Evolutionary conservation across 1,140 invertebrate species (phyloP).

Genomic region (Drosophila arizonae): DNA sequence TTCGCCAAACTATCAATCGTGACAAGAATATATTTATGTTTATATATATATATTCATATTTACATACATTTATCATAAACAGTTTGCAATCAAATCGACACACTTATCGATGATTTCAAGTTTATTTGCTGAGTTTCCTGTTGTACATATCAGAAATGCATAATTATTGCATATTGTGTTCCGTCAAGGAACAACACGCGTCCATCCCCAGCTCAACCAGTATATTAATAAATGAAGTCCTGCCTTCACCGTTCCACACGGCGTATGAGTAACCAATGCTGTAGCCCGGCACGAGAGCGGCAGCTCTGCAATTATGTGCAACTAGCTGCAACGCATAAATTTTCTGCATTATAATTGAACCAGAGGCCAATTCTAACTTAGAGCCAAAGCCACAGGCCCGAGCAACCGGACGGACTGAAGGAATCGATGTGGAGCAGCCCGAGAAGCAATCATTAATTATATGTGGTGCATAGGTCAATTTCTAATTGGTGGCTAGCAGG

Average conservation of each 20-base stretch:
- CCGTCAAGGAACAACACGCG: not conserved
- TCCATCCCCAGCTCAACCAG: not conserved
- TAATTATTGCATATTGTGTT: no score
- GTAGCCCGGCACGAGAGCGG: conserved; percentile 28
- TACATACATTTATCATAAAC: no score
- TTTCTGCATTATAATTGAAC: conserved; percentile 31
- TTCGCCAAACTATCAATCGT: no score
- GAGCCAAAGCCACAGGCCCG: conserved; percentile 23
- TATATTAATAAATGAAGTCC: conserved; percentile 64
- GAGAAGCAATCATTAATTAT: conserved; percentile 70
- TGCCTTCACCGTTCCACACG: not conserved
- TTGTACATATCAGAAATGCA: no score
- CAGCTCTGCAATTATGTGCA: conserved; percentile 49
- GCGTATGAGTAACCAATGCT: conserved; percentile 46
- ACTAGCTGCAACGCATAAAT: conserved; percentile 74
- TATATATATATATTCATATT: no score
- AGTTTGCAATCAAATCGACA: no score
- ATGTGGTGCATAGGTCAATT: conserved; percentile 47
- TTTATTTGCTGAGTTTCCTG: no score
- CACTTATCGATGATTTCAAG: no score
- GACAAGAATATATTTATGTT: no score
- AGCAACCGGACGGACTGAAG: not conserved
- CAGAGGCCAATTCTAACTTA: conserved; percentile 8
- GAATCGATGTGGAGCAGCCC: not conserved
- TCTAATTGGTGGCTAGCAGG: conserved; percentile 32